Evolutionary conservation across 2,113 vertebrate species (phyloP), one percentile per base, ranked within the genome.

Genomic region (Eleginops maclovinus): DNA sequence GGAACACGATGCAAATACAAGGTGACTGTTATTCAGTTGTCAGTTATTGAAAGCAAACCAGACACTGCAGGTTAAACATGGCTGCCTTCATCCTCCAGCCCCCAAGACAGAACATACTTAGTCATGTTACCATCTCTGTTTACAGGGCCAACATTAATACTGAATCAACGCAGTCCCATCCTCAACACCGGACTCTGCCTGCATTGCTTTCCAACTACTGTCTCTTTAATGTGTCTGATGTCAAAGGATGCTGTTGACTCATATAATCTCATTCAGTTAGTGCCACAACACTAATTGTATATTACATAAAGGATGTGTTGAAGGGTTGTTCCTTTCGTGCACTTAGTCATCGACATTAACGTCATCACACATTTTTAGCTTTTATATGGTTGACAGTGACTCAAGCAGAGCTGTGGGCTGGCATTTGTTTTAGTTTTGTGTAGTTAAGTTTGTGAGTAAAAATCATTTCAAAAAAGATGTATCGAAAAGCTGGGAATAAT

Each of bases 21-120:
- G 58, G 60, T 67, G 59, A 74, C 71, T 63, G 61, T 60, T 44
- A 70, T 44, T 72, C 36, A 51, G 44, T 19, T 72, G 47, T 55
- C 69, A 53, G 50, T 14, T 2, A 64, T 9, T 41, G 43, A 59
- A 36, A 53, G 67, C 56, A 87, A 80, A 69, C 46, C 60, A 76
- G 46, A 71, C 17, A 31, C 17, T 61, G 50, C 75, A 54, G 58
- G 64, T 70, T 47, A 75, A 41, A 72, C 26, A 51, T 67, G 51
- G 46, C 65, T 55, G 41, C 26, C 26, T 46, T 24, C 49, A 58
- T 36, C 24, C 40, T 70, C 60, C 58, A 36, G 24, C 28, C 46
- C 15, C 68, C 47, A 46, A 53, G 14, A 58, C 11, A 26, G 21
- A 71, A 65, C 41, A 31, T 40, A 0, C 19, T 46, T 36, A 15